Conservation (phyloP, 2,797 vertebrate genomes). For the Anas bernieri region DNA sequence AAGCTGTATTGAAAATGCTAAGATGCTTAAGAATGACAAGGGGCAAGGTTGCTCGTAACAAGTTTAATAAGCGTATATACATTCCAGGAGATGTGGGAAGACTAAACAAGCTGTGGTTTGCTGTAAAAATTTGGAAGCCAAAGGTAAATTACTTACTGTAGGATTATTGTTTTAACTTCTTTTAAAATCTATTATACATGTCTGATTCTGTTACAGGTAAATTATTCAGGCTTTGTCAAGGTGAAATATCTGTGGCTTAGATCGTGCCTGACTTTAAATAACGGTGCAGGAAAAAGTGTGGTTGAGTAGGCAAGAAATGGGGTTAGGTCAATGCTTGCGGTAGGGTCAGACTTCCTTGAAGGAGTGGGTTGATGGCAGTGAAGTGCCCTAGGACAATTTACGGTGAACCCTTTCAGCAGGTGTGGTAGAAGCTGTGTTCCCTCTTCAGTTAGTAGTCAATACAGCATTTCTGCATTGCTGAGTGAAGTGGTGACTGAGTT, state of each 20-base stretch:
- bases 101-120: not conserved
- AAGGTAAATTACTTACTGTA: not conserved
- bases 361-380: not conserved
- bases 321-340: not conserved
- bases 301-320: not conserved
- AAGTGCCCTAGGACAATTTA: not conserved
- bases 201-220: not conserved
- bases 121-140: not conserved
- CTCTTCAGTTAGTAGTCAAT: not conserved
- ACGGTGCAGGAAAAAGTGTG: not conserved
- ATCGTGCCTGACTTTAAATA: not conserved
- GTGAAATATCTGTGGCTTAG: not conserved
- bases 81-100: not conserved
- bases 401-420: not conserved
- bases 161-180: not conserved
- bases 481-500: not conserved
- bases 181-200: not conserved
- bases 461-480: not conserved
- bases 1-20: not conserved
- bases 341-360: not conserved
- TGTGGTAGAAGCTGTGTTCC: not conserved
- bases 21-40: not conserved
- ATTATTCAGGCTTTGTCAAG: not conserved
- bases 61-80: accelerated
- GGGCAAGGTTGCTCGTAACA: not conserved